Percentiles rank a stretch among this genome's conserved stretches.
phyloP scores from a whole-genome alignment of 2,888 invertebrate genomes.

The Ariolimax columbianus region DNA sequence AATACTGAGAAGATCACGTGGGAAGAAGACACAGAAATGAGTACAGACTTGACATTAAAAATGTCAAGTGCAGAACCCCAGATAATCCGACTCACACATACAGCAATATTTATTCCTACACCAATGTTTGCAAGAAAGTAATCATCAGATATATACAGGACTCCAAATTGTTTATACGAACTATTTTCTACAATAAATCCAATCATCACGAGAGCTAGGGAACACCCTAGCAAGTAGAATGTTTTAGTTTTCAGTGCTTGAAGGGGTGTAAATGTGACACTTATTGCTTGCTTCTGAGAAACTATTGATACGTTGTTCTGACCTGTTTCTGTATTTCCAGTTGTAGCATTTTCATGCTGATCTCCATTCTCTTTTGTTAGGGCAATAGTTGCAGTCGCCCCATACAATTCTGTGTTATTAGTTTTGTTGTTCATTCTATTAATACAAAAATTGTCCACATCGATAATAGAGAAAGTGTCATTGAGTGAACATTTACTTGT shows the following conservation, averaged over 20 bases:
- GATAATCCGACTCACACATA: not conserved
- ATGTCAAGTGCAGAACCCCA: not conserved
- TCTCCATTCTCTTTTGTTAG: not conserved
- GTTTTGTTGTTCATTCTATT: not conserved
- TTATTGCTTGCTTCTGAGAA: not conserved
- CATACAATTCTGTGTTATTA: not conserved
- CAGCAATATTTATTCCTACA: not conserved
- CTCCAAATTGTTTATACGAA: slow-evolving; percentile 39
- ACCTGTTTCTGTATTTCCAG: not conserved
- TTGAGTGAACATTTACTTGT: not conserved
- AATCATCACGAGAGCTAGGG: not conserved
- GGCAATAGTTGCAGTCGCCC: not conserved
- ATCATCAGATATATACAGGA: slow-evolving; percentile 22
- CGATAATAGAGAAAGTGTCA: not conserved
- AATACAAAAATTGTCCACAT: not conserved
- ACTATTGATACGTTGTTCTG: not conserved
- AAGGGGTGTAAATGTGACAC: not conserved
- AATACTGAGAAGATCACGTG: not conserved
- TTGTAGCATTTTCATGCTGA: not conserved
- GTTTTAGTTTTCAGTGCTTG: not conserved
- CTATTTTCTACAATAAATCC: not conserved
- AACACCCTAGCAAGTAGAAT: slow-evolving; percentile 2
- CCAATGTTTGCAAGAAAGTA: slow-evolving; percentile 32
- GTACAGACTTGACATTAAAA: not conserved
- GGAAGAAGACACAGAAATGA: not conserved